Evolutionary conservation across 2,797 vertebrate genomes (phyloP), one percentile per base, ranked within the genome.

Genomic region (Muscicapa comitata): DNA sequence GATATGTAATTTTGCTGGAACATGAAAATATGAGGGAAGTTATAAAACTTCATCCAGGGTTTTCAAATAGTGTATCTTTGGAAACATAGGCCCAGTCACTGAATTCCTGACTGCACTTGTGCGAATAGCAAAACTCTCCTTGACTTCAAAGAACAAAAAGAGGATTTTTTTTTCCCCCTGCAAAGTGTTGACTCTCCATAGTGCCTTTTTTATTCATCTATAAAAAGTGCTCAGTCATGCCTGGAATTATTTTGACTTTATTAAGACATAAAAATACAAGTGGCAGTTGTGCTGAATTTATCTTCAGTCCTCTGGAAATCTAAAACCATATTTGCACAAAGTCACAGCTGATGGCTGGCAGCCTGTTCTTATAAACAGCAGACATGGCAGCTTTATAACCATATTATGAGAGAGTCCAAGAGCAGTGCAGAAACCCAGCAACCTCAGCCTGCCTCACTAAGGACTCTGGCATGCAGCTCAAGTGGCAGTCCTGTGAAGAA

Each of bases 281-380:
- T 50, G 78, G 13, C 16, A 72, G 31, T 47, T 7, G 0, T 45
- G 25, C 28, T 81, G 91, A 82, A 71, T 81, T 93, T 90, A 57
- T 92, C 76, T 95, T 81, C 47, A 55, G 57, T 92, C 53, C 7
- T 92, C 83, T 85, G 42, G 45, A 73, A 90, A 84, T 71, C 59
- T 54, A 81, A 93, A 84, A 5, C 82, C 63, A 33, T 95, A 93
- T 95, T 93, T 94, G 94, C 85, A 91, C 76, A 90, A 84, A 88
- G 62, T 79, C 85, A 88, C 67, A 88, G 47, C 23, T 35, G 53
- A 55, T 90, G 59, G 33, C 76, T 78, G 59, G 47, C 55, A 90
- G 59, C 59, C 59, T 78, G 17, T 50, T 90, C 25, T 84, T 91
- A 61, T 23, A 88, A 95, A 86, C 61, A 82, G 59, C n/a, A 82